Evolutionary conservation across 2,113 vertebrate genomes (phyloP).

Genomic region (Indicator indicator): DNA sequence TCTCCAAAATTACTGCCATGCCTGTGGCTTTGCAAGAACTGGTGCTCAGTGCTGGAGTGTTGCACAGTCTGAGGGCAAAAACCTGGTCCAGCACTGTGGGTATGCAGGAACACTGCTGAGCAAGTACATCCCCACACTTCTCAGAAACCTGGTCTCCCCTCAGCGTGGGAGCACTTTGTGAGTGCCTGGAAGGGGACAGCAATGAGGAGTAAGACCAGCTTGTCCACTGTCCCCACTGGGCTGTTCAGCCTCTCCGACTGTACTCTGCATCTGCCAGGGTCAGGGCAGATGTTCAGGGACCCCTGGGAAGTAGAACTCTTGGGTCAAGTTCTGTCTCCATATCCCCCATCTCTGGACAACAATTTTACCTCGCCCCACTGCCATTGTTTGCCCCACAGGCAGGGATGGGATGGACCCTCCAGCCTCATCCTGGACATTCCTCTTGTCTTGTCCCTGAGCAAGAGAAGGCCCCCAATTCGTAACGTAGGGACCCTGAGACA

Average conservation of each 20-base stretch:
- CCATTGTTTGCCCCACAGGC: not conserved
- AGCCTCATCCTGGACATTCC: too few relatives aligned
- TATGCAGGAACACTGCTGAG: not conserved
- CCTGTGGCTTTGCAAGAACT: not conserved
- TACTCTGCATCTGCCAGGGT: not conserved
- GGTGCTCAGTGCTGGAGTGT: too few relatives aligned
- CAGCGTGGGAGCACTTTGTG: accelerated
- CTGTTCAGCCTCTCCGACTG: accelerated
- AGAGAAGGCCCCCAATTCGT: accelerated
- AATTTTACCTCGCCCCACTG: not conserved
- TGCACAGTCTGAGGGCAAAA: accelerated
- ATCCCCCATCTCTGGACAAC: not conserved
- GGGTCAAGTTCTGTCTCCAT: accelerated
- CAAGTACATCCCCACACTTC: too few relatives aligned
- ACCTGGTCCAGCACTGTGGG: not conserved
- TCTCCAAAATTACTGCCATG: not conserved
- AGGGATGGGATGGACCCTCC: not conserved
- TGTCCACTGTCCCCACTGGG: accelerated
- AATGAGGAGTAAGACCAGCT: not conserved
- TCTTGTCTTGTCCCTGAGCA: not conserved
- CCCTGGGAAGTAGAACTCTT: not conserved
- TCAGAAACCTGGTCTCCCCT: accelerated
- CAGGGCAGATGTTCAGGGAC: not conserved
- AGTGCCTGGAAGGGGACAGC: not conserved
- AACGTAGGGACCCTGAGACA: not conserved